Evolutionary conservation across 2,888 invertebrate genomes (phyloP).

Genomic region (Pachymerium ferrugineum): DNA sequence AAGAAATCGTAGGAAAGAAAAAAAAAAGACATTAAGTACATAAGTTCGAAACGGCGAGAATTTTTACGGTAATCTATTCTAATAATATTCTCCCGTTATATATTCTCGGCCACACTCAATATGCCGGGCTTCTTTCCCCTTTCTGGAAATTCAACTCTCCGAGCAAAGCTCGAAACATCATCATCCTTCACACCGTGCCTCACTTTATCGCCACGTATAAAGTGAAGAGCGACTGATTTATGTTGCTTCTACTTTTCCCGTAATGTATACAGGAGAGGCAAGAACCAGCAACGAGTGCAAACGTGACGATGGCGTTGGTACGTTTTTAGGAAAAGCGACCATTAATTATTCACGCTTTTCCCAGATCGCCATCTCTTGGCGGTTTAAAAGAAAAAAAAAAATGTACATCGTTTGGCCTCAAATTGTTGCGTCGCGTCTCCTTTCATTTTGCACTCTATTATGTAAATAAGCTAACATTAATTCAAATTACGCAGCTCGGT

Average conservation of each 20-base stretch:
- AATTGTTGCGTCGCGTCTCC: background rate
- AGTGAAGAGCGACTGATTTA: background rate
- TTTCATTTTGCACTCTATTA: background rate
- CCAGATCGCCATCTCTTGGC: background rate
- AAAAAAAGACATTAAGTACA: too few species aligned
- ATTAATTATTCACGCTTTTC: background rate
- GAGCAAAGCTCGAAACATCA: background rate
- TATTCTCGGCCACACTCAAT: too few species aligned
- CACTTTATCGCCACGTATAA: background rate
- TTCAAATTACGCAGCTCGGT: background rate
- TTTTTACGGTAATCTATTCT: too few species aligned
- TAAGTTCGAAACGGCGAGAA: too few species aligned
- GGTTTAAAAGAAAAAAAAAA: background rate
- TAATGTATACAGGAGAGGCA: background rate
- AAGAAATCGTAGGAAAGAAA: too few species aligned
- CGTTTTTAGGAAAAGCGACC: background rate
- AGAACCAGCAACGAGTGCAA: background rate
- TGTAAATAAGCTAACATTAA: slow-evolving; percentile 1
- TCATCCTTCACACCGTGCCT: background rate
- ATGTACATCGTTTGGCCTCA: background rate
- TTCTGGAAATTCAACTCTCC: background rate
- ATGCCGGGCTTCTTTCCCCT: background rate
- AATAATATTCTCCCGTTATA: too few species aligned
- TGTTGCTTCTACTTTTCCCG: background rate
- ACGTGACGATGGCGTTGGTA: too few species aligned